Conservation (phyloP, 2,113 vertebrate genomes). For the Aphyosemion australe region DNA sequence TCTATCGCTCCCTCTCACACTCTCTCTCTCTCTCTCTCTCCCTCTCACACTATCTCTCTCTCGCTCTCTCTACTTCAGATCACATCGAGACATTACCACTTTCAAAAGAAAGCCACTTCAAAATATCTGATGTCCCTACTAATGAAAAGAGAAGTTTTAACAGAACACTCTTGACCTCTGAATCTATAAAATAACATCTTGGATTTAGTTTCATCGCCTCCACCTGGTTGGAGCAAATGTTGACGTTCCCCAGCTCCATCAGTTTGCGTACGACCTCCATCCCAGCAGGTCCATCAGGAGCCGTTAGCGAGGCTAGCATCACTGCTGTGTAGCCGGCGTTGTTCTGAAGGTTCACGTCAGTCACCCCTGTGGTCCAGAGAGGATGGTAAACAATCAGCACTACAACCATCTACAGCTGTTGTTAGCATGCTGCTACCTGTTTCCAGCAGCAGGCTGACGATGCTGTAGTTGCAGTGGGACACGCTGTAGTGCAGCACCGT, state of each 20-base stretch:
- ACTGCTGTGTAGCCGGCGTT: conserved; percentile 89
- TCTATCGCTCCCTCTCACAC: too few relatives aligned
- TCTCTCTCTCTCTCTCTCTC: too few relatives aligned
- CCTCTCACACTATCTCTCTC: too few relatives aligned
- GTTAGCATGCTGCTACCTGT: conserved; percentile 78
- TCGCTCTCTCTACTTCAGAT: too few relatives aligned
- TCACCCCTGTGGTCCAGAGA: conserved; percentile 63
- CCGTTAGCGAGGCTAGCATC: conserved; percentile 90
- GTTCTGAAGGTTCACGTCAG: conserved; percentile 86
- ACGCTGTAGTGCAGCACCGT: conserved; percentile 94
- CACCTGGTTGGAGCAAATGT: conserved; percentile 88
- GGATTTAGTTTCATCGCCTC: too few relatives aligned
- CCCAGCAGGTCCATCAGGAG: conserved; percentile 82
- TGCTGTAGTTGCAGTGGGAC: conserved; percentile 90
- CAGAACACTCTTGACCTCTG: too few relatives aligned
- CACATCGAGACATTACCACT: too few relatives aligned
- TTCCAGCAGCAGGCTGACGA: conserved; percentile 87
- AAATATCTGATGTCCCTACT: too few relatives aligned
- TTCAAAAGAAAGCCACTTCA: too few relatives aligned
- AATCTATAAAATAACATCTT: too few relatives aligned
- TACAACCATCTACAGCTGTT: background rate
- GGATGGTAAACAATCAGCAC: background rate
- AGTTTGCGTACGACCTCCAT: conserved; percentile 90
- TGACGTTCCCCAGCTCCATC: conserved; percentile 86
- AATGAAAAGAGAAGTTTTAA: too few relatives aligned